Conservation (phyloP, 1,140 invertebrate genomes). For the Drosophila tsacasi region DNA sequence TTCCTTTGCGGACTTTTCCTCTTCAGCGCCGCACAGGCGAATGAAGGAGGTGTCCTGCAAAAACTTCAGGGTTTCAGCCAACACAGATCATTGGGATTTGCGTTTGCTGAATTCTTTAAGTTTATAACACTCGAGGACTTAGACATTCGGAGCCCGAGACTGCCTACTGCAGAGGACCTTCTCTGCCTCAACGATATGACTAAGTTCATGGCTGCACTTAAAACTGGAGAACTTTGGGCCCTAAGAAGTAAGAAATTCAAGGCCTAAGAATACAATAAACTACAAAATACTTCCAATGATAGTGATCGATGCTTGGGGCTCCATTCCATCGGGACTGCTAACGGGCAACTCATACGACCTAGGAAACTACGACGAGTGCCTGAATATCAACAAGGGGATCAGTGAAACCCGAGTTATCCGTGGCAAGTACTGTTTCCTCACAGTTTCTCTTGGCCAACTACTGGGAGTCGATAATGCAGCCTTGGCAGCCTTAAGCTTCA, state of each 20-base stretch:
- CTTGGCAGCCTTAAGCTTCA: background rate
- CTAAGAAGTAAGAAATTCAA: background rate
- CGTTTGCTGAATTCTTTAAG: constrained; percentile 32
- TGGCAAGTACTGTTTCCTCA: constrained; percentile 48
- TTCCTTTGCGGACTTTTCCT: constrained; percentile 1
- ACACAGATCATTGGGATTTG: background rate
- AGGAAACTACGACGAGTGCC: constrained; percentile 61
- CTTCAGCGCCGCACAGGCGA: background rate
- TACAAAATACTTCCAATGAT: background rate
- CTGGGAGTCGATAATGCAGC: background rate
- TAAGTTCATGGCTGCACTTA: background rate
- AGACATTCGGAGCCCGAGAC: background rate
- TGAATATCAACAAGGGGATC: constrained; percentile 23
- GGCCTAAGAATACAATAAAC: background rate
- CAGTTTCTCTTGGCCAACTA: background rate
- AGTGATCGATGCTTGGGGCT: constrained; percentile 47
- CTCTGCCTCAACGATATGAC: constrained; percentile 9
- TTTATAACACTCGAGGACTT: constrained; percentile 19
- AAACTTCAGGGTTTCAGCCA: constrained; percentile 5
- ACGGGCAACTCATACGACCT: constrained; percentile 42
- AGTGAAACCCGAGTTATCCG: background rate
- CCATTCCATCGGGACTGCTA: constrained; percentile 20
- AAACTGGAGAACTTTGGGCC: constrained; percentile 10
- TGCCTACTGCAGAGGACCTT: constrained; percentile 17
- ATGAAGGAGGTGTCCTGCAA: background rate